phyloP scores from a whole-genome alignment of 2,113 vertebrate species.

The Chaetura pelagica region DNA sequence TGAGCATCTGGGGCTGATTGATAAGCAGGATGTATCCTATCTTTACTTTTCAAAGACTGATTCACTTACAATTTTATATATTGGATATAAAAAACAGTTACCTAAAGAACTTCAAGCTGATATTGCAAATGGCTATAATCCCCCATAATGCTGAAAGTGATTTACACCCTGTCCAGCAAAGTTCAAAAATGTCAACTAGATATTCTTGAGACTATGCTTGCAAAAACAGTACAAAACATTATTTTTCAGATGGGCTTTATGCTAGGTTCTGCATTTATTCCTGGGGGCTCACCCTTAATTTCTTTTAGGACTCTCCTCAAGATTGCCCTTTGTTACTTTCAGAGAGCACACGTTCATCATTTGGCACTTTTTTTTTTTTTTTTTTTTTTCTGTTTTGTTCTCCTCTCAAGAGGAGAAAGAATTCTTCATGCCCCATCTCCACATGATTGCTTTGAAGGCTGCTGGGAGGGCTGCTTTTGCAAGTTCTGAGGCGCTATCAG shows the following conservation, averaged over 20 bases:
- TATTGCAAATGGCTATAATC: background rate
- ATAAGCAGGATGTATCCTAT: background rate
- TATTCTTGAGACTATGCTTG: background rate
- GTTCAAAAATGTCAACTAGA: background rate
- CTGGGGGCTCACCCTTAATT: background rate
- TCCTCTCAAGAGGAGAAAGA: background rate
- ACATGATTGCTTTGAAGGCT: background rate
- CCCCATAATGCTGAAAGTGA: background rate
- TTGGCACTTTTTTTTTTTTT: background rate
- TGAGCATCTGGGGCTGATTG: slow-evolving; percentile 9
- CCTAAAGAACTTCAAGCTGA: background rate
- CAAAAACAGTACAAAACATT: background rate
- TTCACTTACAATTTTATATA: background rate
- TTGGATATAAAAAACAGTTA: background rate
- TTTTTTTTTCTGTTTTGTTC: background rate
- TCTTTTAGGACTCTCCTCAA: background rate
- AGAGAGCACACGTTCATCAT: background rate
- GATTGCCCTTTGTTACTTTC: background rate
- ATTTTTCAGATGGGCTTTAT: background rate
- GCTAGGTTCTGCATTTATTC: background rate
- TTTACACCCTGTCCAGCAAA: background rate
- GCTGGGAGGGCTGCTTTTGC: background rate
- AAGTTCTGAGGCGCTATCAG: background rate
- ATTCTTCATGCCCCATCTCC: background rate
- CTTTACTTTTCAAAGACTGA: slow-evolving; percentile 26